Evolutionary conservation across 2,888 invertebrate species (phyloP).

Genomic region (Antitype chi): DNA sequence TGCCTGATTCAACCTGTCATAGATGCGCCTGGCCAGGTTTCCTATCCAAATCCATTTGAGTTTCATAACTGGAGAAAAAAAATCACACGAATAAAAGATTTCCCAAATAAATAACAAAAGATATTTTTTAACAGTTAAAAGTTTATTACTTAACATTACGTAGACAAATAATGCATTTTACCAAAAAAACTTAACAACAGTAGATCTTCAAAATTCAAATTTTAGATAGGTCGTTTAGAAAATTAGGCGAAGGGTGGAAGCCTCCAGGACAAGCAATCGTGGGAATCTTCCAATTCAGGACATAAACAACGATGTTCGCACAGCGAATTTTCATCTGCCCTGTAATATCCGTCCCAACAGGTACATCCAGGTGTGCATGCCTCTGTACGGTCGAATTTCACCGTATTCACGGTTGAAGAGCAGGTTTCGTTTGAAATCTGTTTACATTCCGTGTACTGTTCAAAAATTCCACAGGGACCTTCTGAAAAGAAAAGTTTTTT

Average conservation of each 20-base stretch:
- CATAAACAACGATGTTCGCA: slow-evolving; percentile 21
- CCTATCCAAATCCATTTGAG: too few species aligned
- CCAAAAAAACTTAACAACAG: background rate
- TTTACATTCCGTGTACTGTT: slow-evolving; percentile 28
- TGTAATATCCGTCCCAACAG: slow-evolving; percentile 28
- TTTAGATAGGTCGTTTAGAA: background rate
- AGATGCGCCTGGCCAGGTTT: too few species aligned
- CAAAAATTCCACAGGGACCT: slow-evolving; percentile 9
- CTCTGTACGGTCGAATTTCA: background rate
- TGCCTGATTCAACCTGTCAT: too few species aligned
- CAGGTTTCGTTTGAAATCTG: slow-evolving; percentile 14
- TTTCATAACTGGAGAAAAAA: too few species aligned
- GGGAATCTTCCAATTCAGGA: slow-evolving; percentile 12
- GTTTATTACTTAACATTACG: background rate
- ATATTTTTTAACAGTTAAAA: background rate
- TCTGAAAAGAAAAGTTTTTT: background rate
- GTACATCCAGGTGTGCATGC: slow-evolving; percentile 17
- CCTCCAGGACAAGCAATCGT: background rate
- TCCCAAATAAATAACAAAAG: background rate
- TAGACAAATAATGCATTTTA: background rate
- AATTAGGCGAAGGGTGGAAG: background rate
- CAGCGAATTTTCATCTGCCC: slow-evolving; percentile 1
- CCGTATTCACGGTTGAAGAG: slow-evolving; percentile 13
- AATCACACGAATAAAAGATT: too few species aligned
- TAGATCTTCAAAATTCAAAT: background rate